Conservation (phyloP, 2,888 invertebrate species). For the Eurytoma adleriae region DNA sequence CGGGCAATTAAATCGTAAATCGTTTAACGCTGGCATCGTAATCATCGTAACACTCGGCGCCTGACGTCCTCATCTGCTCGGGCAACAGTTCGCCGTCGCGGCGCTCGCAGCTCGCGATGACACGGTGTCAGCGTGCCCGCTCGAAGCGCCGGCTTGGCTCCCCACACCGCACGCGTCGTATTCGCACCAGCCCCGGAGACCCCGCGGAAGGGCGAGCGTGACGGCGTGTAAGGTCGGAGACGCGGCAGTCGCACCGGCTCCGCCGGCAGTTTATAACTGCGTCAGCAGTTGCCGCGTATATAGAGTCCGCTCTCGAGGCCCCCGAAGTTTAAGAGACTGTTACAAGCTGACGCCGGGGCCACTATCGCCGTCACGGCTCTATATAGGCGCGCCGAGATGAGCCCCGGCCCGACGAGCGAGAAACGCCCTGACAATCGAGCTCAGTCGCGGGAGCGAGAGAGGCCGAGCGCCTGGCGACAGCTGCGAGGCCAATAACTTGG, state of each 20-base stretch:
- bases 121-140: constrained; percentile 20
- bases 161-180: constrained; percentile 1
- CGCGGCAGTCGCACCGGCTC: constrained; percentile 43
- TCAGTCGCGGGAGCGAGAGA: constrained; percentile 63
- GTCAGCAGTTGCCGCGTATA: constrained; percentile 74
- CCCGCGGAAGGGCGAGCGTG: constrained; percentile 17
- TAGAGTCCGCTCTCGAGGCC: constrained; percentile 56
- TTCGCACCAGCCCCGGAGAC: neutral
- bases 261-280: constrained; percentile 73
- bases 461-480: constrained; percentile 69
- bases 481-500: constrained; percentile 75
- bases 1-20: no score
- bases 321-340: constrained; percentile 75
- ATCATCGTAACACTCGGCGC: no score
- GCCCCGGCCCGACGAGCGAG: constrained; percentile 66
- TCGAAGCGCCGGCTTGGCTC: constrained; percentile 16
- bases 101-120: neutral
- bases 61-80: no score
- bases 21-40: no score
- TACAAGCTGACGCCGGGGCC: constrained; percentile 75
- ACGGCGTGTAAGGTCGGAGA: neutral
- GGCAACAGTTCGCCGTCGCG: constrained; percentile 14
- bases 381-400: constrained; percentile 66
- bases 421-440: constrained; percentile 72
- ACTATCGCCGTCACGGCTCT: constrained; percentile 65